These are phyloP conservation scores for Phenacoccus solenopsis DNA, from an alignment of 1,140 invertebrate species.

Conservation along the genomic window DNA sequence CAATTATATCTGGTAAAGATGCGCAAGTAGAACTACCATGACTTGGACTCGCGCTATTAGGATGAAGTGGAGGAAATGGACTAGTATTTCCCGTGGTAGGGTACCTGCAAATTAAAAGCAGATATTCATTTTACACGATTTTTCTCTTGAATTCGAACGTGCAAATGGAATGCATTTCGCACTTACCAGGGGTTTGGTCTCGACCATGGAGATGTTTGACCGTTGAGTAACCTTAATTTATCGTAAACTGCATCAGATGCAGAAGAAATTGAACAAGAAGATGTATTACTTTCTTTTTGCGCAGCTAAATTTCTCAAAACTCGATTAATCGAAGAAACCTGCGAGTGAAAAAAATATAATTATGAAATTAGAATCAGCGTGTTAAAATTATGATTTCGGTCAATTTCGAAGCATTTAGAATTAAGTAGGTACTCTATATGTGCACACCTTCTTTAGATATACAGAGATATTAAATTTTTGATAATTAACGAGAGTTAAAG, in stretches of 20 bases:
- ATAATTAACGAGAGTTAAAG: no score
- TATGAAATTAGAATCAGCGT: no score
- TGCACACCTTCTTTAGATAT: no score
- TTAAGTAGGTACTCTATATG: no score
- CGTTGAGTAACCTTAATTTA: slow-evolving; percentile 69
- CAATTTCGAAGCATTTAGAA: no score
- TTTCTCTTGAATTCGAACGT: no score
- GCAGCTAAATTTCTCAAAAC: slow-evolving; percentile 89
- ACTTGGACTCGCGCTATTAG: slow-evolving; percentile 19
- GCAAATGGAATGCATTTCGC: background rate
- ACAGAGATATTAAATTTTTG: no score
- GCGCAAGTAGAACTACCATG: slow-evolving; percentile 20
- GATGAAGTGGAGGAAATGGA: slow-evolving; percentile 23
- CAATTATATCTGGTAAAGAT: slow-evolving; percentile 23
- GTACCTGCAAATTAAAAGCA: slow-evolving; percentile 6
- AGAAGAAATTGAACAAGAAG: slow-evolving; percentile 31
- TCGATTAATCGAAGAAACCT: slow-evolving; percentile 98
- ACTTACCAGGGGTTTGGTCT: slow-evolving; percentile 42
- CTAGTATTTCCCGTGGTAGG: slow-evolving; percentile 20
- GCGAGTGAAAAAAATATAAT: no score
- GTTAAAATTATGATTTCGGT: no score
- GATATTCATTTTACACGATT: background rate
- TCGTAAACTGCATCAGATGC: slow-evolving; percentile 62
- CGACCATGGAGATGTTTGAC: slow-evolving; percentile 51
- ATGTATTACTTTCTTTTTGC: slow-evolving; percentile 55